Evolutionary conservation across 2,888 invertebrate genomes (phyloP), one percentile per base, ranked within the genome.

Genomic region (Antheraea assamensis): DNA sequence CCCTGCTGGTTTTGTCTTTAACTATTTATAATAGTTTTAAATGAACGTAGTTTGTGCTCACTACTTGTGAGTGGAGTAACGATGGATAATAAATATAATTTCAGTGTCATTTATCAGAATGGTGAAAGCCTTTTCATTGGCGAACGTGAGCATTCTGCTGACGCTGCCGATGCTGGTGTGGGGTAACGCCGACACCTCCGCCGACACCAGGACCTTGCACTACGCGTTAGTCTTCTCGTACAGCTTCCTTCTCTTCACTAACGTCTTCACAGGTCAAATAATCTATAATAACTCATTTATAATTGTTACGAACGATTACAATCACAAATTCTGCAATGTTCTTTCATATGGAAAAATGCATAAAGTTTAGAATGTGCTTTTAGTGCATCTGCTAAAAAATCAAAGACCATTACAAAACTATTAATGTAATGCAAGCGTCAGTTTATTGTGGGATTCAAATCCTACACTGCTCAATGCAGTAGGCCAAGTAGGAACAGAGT

Each of bases 101-200:
- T 17, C 86, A 93, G 94, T 90, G 70, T 76, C 82, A 0, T 74
- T 90, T 0, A 74, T 79, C 15, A 82, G 87, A 17, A 82, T 96
- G 24, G 85, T 95, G 75, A 96, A 96, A 82, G 95, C 96, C 1
- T 93, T 96, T 76, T 95, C 96, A 0, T 87, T 97, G 75, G 95
- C 96, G 0, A 95, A 95, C 84, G 95, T 95, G 82, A 95, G 96
- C 72, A 91, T 94, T 24, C 93, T 96, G 79, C 92, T 96, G 74
- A 87, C 96, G 3, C 83, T 97, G 27, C 96, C 97, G 0, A 95
- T 95, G 81, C 87, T 86, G 75, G 96, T 97, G 76, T 97, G 97
- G 97, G 95, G 95, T 72, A 83, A 84, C 72, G 85, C 82, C 0
- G 90, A 85, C 10, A 80, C 85, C 0, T 74, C 84, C 0, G 78